These are phyloP conservation scores for Leucoptera coffeella DNA, from an alignment of 2,888 invertebrate species.

Conservation along the genomic window DNA sequence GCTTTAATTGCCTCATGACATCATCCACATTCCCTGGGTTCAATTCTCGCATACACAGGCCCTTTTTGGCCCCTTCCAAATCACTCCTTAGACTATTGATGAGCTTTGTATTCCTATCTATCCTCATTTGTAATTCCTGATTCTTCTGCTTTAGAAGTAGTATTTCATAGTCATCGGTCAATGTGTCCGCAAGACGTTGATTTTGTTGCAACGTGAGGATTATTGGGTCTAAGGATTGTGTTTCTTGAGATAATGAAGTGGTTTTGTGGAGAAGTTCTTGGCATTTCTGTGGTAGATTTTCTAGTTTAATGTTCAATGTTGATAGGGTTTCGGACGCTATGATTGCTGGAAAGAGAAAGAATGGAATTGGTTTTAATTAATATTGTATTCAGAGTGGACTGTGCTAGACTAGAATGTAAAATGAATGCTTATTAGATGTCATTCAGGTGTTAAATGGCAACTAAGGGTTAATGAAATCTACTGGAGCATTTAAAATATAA, in stretches of 20 bases:
- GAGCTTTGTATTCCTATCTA: conserved; percentile 28
- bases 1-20: conserved; percentile 24
- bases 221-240: conserved; percentile 26
- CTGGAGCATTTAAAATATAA: no score
- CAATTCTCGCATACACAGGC: conserved; percentile 15
- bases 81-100: conserved; percentile 12
- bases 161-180: conserved; percentile 28
- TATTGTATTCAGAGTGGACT: no score
- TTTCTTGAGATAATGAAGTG: conserved; percentile 12
- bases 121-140: conserved; percentile 20
- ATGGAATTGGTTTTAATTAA: no score
- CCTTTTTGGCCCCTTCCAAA: conserved; percentile 18
- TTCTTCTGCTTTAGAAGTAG: conserved; percentile 29
- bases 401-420: no score
- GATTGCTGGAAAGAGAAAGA: conserved; percentile 19
- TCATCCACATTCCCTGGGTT: conserved; percentile 30
- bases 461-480: no score
- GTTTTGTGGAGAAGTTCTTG: conserved; percentile 18
- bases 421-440: no score
- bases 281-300: conserved; percentile 24
- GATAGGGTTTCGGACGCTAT: conserved; percentile 19
- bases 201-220: conserved; percentile 19
- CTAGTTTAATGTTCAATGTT: conserved; percentile 22
- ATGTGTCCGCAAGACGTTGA: conserved; percentile 13
- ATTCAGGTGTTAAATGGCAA: no score